These are phyloP conservation scores for Cantharis flavilabris DNA, from an alignment of 2,888 invertebrate species.

Conservation along the genomic window DNA sequence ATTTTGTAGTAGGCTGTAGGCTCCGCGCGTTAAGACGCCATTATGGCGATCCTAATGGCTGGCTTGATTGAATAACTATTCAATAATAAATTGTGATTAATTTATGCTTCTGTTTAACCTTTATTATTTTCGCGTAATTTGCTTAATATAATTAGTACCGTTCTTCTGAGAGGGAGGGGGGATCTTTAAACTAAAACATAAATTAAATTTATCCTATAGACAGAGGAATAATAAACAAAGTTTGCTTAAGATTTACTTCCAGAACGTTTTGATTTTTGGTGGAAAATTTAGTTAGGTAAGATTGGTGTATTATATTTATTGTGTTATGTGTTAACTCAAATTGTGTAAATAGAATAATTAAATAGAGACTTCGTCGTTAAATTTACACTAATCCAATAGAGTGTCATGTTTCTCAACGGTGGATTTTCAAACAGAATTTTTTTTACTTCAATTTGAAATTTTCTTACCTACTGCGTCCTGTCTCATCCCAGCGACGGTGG, in stretches of 20 bases:
- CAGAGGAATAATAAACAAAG: not conserved
- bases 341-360: not conserved
- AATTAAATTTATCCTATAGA: not conserved
- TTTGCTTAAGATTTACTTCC: not conserved
- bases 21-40: too few relatives aligned
- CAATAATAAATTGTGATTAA: too few relatives aligned
- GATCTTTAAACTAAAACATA: too few relatives aligned
- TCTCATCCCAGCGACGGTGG: slow-evolving; percentile 84
- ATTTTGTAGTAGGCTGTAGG: too few relatives aligned
- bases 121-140: too few relatives aligned
- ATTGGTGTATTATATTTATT: not conserved
- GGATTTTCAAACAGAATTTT: not conserved
- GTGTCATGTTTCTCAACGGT: not conserved
- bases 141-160: too few relatives aligned
- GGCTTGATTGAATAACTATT: too few relatives aligned
- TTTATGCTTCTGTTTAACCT: too few relatives aligned
- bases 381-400: not conserved
- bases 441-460: not conserved
- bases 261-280: not conserved
- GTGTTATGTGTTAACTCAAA: not conserved
- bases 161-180: too few relatives aligned
- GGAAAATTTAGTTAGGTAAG: not conserved
- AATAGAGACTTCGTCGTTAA: not conserved
- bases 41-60: too few relatives aligned
- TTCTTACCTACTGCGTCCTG: slow-evolving; percentile 83